Percentiles rank a stretch among this genome's conserved stretches.
phyloP scores from a whole-genome alignment of 1,140 invertebrate genomes.

The Drosophila teissieri region DNA sequence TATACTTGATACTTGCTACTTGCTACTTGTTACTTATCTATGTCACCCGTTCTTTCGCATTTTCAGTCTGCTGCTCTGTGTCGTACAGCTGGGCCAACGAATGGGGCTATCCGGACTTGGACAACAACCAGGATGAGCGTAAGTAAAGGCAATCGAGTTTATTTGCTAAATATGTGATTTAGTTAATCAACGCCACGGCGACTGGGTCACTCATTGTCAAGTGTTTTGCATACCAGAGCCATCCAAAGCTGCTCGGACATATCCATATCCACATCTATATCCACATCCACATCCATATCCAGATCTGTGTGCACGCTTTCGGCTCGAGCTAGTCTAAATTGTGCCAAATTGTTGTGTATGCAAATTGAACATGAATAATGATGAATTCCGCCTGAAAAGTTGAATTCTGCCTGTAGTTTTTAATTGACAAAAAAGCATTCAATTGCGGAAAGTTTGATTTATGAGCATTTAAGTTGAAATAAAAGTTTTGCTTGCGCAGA shows the following conservation, averaged over 20 bases:
- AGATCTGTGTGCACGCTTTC: conserved; percentile 5
- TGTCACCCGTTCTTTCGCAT: neutral
- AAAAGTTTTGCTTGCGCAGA: conserved; percentile 36
- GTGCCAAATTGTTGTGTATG: conserved; percentile 68
- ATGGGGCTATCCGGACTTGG: conserved; percentile 77
- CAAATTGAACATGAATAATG: conserved; percentile 55
- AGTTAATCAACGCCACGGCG: conserved; percentile 68
- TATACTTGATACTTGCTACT: conserved; percentile 46
- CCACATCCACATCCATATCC: too few species aligned
- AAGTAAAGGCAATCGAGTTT: conserved; percentile 66
- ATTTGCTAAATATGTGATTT: conserved; percentile 53
- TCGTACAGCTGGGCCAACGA: conserved; percentile 47
- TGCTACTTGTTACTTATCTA: conserved; percentile 9
- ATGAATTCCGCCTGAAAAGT: conserved; percentile 15
- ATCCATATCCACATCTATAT: too few species aligned
- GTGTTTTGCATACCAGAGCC: conserved; percentile 19
- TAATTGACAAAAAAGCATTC: conserved; percentile 20
- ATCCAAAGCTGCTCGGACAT: neutral
- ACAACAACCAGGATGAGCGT: conserved; percentile 67
- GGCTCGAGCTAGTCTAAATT: conserved; percentile 60
- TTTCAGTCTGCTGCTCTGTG: conserved; percentile 50
- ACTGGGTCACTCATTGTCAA: conserved; percentile 38
- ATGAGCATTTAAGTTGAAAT: conserved; percentile 36
- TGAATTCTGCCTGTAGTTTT: conserved; percentile 30
- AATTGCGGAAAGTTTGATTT: conserved; percentile 45